Evolutionary conservation across 2,888 invertebrate species (phyloP).

Genomic region (Dasysyrphus tricinctus): DNA sequence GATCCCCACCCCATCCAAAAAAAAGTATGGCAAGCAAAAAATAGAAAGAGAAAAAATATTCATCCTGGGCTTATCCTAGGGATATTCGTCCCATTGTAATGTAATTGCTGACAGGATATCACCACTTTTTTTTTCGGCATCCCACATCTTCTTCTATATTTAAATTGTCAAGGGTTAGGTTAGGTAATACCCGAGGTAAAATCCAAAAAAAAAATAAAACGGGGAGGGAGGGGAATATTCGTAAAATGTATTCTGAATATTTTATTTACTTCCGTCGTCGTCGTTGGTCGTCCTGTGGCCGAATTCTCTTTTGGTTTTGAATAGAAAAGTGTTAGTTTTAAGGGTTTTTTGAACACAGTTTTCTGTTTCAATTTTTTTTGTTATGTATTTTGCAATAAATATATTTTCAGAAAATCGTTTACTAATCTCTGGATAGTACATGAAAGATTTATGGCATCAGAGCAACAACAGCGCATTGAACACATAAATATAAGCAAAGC

Average conservation of each 20-base stretch:
- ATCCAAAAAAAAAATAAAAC: not conserved
- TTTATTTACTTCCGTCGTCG: conserved; percentile 62
- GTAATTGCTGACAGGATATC: conserved; percentile 66
- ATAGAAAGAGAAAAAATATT: conserved; percentile 24
- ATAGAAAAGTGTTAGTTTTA: conserved; percentile 70
- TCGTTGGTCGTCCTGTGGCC: conserved; percentile 17
- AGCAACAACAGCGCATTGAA: conserved; percentile 52
- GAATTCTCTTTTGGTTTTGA: conserved; percentile 34
- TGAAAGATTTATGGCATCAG: conserved; percentile 66
- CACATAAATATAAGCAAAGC: conserved; percentile 43
- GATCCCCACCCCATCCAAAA: not conserved
- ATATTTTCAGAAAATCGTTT: conserved; percentile 67
- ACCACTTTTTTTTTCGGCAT: conserved; percentile 40
- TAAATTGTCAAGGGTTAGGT: conserved; percentile 37
- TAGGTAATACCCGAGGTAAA: not conserved
- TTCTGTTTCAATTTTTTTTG: conserved; percentile 6
- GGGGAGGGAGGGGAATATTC: conserved; percentile 33
- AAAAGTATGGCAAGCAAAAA: not conserved
- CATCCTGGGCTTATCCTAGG: conserved; percentile 38
- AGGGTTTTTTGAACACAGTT: conserved; percentile 13
- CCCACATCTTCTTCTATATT: conserved; percentile 22
- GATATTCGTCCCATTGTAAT: conserved; percentile 57
- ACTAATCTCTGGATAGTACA: conserved; percentile 71
- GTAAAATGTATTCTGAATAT: conserved; percentile 70
- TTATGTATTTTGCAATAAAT: conserved; percentile 41